Evolutionary conservation across 2,113 vertebrate genomes (phyloP).

Genomic region (Onychostruthus taczanowskii): DNA sequence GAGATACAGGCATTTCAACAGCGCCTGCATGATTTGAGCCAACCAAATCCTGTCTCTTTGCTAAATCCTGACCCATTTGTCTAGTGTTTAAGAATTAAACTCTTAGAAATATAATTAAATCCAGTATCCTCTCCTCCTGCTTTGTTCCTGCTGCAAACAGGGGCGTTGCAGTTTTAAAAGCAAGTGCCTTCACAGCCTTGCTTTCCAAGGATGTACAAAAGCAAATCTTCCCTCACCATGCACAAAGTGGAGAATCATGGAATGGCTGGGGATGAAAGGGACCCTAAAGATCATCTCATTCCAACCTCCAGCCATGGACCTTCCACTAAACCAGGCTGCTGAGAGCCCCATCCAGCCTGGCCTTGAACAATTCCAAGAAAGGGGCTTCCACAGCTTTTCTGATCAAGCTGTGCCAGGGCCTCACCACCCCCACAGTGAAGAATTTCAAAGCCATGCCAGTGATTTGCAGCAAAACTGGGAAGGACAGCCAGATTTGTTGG

Average conservation of each 20-base stretch:
- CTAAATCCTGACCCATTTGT: neutral
- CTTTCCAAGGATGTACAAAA: neutral
- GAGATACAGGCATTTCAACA: neutral
- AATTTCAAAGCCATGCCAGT: rapidly evolving
- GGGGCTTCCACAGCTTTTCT: neutral
- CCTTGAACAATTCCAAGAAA: neutral
- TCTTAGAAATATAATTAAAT: neutral
- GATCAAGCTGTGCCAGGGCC: neutral
- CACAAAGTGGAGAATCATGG: neutral
- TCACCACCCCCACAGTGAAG: neutral
- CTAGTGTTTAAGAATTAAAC: neutral
- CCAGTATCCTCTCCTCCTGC: neutral
- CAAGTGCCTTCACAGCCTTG: neutral
- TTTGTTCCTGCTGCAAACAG: rapidly evolving
- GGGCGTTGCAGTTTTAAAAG: neutral
- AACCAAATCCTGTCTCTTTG: neutral
- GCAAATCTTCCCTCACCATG: rapidly evolving
- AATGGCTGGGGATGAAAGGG: neutral
- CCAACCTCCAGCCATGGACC: neutral
- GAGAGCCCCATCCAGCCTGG: neutral
- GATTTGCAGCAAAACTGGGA: rapidly evolving
- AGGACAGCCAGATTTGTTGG: neutral
- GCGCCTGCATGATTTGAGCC: neutral
- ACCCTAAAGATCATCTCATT: neutral
- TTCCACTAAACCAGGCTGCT: neutral